Base-by-base conservation (phyloP, 2,797 vertebrate genomes). In the Anguilla pacifica region DNA sequence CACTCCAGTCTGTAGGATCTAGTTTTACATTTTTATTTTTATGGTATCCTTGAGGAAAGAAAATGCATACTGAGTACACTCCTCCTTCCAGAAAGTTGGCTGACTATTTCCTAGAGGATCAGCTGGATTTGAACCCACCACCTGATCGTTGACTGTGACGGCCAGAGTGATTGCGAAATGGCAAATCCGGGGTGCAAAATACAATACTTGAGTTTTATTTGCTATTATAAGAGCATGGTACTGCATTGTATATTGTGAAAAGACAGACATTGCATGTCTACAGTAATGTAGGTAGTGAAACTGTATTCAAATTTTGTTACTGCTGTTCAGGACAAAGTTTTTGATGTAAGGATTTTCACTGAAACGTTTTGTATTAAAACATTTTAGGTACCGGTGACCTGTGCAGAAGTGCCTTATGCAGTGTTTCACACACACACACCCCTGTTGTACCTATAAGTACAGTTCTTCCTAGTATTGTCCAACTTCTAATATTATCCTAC, bases 261-360 rank as follows among this genome's bases (percentile, higher is more conserved):
- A 46, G 28, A 39, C 22, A 84, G 55, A 55, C 53, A 84, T 5
- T 84, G 83, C 51, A 31, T 53, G 83, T 28, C 83, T 59, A 55
- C 83, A 84, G 55, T 57, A 55, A 39, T 17, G 55, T 84, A 84
- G 83, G 83, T 39, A 31, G 55, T 84, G 83, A 59, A 84, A 84
- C 25, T 53, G 31, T 82, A 84, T 57, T 84, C n/a, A 59, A 35
- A 61, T 84, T 84, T 57, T 84, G 83, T 61, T 84, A 31, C 79
- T 82, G 22, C 9, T 82, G 79, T 51, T 82, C 35, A 59, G 83
- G 28, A 39, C 74, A 82, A 51, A 10, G 79, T 46, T 82, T 82
- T n/a, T 82, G 79, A 49, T 82, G 79, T 51, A 82, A 82, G 43
- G 79, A 82, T 82, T 82, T 82, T 82, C 46, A 82, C 79, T 82